A percentile compares a stretch with the other conserved stretches of the same genome.
Evolutionary conservation across 2,888 invertebrate species (phyloP).

Genomic region (Andrena dorsata): DNA sequence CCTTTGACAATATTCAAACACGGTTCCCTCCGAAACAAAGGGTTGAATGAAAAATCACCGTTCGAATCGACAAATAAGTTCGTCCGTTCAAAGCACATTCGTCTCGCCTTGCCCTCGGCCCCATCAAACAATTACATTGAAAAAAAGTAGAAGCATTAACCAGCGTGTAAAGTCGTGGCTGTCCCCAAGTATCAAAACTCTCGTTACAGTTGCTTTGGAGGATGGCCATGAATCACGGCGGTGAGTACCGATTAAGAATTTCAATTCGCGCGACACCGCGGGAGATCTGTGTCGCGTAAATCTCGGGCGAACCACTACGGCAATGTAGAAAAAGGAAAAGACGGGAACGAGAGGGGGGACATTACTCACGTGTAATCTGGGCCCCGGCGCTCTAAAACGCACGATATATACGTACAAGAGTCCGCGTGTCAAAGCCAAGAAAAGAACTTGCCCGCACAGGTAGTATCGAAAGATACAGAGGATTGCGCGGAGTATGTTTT

Average conservation of each 20-base stretch:
- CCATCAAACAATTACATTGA: neutral
- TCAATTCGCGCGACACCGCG: slow-evolving; percentile 54
- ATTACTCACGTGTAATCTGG: slow-evolving; percentile 56
- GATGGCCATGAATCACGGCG: slow-evolving; percentile 46
- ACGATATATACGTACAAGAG: slow-evolving; percentile 51
- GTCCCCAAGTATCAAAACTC: slow-evolving; percentile 17
- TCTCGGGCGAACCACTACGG: slow-evolving; percentile 43
- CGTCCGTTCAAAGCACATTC: neutral
- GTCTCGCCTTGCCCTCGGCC: neutral
- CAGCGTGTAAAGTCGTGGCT: slow-evolving; percentile 7
- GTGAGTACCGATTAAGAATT: slow-evolving; percentile 58
- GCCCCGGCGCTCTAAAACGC: slow-evolving; percentile 47
- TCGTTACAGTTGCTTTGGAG: slow-evolving; percentile 18
- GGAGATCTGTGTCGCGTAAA: slow-evolving; percentile 61
- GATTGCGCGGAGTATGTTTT: slow-evolving; percentile 40
- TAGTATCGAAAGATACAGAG: slow-evolving; percentile 35
- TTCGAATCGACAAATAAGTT: slow-evolving; percentile 1
- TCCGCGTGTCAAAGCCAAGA: slow-evolving; percentile 47
- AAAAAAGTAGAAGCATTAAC: neutral
- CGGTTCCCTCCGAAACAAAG: too few relatives aligned
- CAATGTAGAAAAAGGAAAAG: slow-evolving; percentile 45
- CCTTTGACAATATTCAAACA: too few relatives aligned
- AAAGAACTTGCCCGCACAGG: slow-evolving; percentile 56
- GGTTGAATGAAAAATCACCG: too few relatives aligned
- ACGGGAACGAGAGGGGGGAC: slow-evolving; percentile 6